These are phyloP conservation scores for Semicossyphus pulcher DNA, from an alignment of 2,113 vertebrate species.

Conservation along the genomic window DNA sequence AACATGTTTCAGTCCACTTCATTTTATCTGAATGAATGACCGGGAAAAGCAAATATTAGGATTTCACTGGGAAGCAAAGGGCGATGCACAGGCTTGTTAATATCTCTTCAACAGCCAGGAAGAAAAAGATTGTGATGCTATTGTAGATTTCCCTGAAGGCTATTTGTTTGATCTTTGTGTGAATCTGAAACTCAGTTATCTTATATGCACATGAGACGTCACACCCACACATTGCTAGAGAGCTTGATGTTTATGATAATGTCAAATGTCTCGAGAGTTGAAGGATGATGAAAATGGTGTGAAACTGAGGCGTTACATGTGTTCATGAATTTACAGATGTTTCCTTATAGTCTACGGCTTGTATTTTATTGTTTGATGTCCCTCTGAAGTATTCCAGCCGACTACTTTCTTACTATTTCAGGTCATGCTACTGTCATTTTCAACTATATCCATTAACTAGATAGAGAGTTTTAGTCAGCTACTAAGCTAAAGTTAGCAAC, in stretches of 20 bases:
- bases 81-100: not conserved
- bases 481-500: too few species aligned
- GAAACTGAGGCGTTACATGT: not conserved
- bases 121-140: not conserved
- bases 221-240: conserved; percentile 34
- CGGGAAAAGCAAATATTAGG: conserved; percentile 47
- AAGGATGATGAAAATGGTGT: conserved; percentile 22
- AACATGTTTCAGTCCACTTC: conserved; percentile 15
- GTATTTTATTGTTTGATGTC: too few species aligned
- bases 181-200: conserved; percentile 24
- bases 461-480: too few species aligned
- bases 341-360: not conserved
- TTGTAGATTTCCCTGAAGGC: conserved; percentile 26
- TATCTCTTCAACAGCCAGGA: conserved; percentile 16
- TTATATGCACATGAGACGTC: conserved; percentile 12
- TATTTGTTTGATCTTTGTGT: conserved; percentile 30
- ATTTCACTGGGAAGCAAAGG: conserved; percentile 43
- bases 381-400: too few species aligned
- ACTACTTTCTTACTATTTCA: too few species aligned
- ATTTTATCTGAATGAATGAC: conserved; percentile 36
- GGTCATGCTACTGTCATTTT: too few species aligned
- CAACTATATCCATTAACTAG: too few species aligned
- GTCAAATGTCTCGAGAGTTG: not conserved
- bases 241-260: conserved; percentile 42
- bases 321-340: not conserved